A percentile compares a stretch with the other conserved stretches of the same genome.
These are phyloP conservation scores for Rhynchomys soricoides DNA, from an alignment of 2,113 vertebrate genomes.

Conservation along the genomic window DNA sequence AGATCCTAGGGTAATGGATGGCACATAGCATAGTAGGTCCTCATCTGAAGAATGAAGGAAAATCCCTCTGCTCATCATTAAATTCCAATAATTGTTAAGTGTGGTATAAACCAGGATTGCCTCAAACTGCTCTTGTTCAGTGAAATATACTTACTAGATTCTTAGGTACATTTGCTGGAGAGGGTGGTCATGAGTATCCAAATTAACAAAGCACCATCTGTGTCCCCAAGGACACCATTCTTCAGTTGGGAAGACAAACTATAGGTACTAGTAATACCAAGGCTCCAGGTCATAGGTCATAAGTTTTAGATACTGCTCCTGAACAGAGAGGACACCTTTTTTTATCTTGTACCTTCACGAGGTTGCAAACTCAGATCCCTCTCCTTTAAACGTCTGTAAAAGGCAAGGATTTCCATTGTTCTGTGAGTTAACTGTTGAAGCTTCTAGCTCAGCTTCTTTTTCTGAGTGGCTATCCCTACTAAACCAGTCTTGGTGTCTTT, in stretches of 20 bases:
- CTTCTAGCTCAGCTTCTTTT: not conserved
- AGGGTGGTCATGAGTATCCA: not conserved
- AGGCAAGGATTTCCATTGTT: not conserved
- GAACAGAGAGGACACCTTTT: not conserved
- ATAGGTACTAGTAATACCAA: not conserved
- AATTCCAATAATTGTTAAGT: not conserved
- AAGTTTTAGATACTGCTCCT: not conserved
- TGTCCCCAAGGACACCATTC: not conserved
- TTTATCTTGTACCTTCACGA: not conserved
- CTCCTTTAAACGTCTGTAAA: not conserved
- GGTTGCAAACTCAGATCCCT: not conserved
- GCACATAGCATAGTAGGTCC: not conserved
- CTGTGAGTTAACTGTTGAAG: not conserved
- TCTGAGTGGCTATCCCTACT: not conserved
- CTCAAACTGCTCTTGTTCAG: not conserved
- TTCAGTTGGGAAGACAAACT: not conserved
- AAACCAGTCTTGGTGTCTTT: not conserved
- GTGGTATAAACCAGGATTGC: not conserved
- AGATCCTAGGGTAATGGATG: not conserved
- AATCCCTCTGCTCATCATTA: not conserved
- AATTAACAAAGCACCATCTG: not conserved
- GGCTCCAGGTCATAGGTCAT: not conserved
- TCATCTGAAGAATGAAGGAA: constrained; percentile 6
- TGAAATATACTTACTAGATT: not conserved
- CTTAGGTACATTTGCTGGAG: not conserved